Base-by-base conservation (phyloP, 2,888 invertebrate species). In the Pasiphila rectangulata region DNA sequence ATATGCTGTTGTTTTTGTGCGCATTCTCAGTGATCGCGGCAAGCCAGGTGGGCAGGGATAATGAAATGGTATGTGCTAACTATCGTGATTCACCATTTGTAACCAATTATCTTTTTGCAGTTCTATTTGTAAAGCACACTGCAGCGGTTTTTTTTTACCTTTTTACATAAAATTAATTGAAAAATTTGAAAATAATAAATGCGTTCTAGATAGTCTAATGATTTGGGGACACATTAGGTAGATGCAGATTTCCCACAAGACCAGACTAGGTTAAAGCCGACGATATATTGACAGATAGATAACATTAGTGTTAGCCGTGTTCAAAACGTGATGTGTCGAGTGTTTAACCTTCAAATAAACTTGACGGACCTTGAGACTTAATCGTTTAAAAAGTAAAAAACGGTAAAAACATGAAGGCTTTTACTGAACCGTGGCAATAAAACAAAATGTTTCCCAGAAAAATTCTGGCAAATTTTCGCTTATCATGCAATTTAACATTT, bases 21-120 rank as follows among this genome's bases (percentile, higher is more conserved):
- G 57, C 71, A 67, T 71, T 70, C 66, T 63, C 49, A 41, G 48
- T 57, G 56, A 51, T 56, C 49, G 17, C 43, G 35, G 36, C 46
- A 32, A 36, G 51, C 54, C 69, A 68, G 61, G 63, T 66, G 67
- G 57, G 49, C 46, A 59, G 49, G 52, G 73, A 72, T 75, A 77
- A 74, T 66, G 65, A 76, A 78, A 79, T 71, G 67, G 63, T 69
- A 73, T 73, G 64, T 64, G 69, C 64, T 71, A 69, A 67, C 63
- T 59, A 60, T 58, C 62, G 47, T 29, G 45, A n/a, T 19, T 34
- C 27, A 30, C 19, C 13, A 39, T 20, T 37, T 32, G 15, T 36
- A 13, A 30, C 17, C n/a, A n/a, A n/a, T n/a, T n/a, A n/a, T n/a
- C n/a, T n/a, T n/a, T n/a, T n/a, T n/a, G n/a, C n/a, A n/a, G n/a